Evolutionary conservation across 2,113 vertebrate species (phyloP), one percentile per base, ranked within the genome.

Genomic region (Seriola quinqueradiata): DNA sequence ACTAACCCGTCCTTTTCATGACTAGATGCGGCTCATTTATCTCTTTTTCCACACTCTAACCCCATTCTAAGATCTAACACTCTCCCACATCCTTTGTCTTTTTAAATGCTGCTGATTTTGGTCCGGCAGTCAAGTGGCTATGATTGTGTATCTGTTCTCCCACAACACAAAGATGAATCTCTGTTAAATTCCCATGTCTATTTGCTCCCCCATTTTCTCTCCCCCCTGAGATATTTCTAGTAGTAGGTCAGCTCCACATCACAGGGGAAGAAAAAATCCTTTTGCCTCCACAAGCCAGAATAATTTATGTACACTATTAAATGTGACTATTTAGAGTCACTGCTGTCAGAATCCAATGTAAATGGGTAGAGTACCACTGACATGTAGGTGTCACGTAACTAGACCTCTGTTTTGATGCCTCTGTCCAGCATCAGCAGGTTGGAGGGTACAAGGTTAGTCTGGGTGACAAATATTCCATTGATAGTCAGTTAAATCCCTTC

Each of bases 401-500:
- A 46, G 71, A 0, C 12, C 5, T 11, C 8, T 52, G 46, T 54
- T 55, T 52, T 54, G 65, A 48, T 74, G 46, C 38, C 61, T 58
- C 61, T n/a, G 36, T 36, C 8, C 2, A 36, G 54, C 5, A 9
- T 48, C 70, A 54, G 48, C 28, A 67, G 6, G 48, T 54, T 57
- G 9, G 32, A 66, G 70, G 58, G 28, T 75, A 40, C 36, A 63
- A 79, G 60, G 70, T 75, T 59, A 69, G 38, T 36, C 21, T 44
- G 65, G 65, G 58, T 68, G 65, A 75, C 74, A 78, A 64, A 72
- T 25, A 38, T 21, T 52, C 46, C 13, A 40, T 57, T 11, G 32
- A 65, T 44, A 83, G 58, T 59, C 70, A 75, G 74, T 65, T 63
- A 59, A 67, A 79, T 61, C 60, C 57, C 61, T 61, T 17, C 32